Percentiles rank a stretch among this genome's conserved stretches.
These are phyloP conservation scores for Limnephilus auricula DNA, from an alignment of 2,888 invertebrate species.

Conservation along the genomic window DNA sequence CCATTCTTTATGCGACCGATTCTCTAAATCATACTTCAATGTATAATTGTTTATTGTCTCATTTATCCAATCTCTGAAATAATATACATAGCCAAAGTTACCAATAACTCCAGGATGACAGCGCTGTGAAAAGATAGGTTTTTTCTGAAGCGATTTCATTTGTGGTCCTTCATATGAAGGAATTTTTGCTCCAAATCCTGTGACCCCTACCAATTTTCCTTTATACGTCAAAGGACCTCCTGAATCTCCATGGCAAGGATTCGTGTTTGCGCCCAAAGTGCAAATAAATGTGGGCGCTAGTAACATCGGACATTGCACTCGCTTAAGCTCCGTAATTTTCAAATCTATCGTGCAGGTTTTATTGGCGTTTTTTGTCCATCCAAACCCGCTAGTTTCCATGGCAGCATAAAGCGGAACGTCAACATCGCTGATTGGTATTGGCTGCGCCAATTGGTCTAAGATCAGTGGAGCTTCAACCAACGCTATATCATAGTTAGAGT, in stretches of 20 bases:
- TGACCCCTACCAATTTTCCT: constrained; percentile 36
- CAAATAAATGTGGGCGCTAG: constrained; percentile 32
- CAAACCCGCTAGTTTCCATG: constrained; percentile 23
- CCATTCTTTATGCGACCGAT: constrained; percentile 24
- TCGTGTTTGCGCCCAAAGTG: constrained; percentile 5
- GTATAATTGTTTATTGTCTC: constrained; percentile 9
- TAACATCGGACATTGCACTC: not conserved
- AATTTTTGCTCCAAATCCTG: constrained; percentile 27
- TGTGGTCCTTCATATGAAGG: not conserved
- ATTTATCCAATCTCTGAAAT: constrained; percentile 40
- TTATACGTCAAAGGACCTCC: constrained; percentile 39
- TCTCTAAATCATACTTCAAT: constrained; percentile 33
- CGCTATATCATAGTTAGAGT: not conserved
- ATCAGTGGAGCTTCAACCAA: constrained; percentile 38
- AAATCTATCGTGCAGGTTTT: constrained; percentile 29
- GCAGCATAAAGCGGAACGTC: not conserved
- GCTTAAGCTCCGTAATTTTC: not conserved
- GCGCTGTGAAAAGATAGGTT: not conserved
- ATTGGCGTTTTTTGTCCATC: constrained; percentile 17
- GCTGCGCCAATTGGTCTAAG: constrained; percentile 6
- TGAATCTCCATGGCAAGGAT: constrained; percentile 43
- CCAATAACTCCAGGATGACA: constrained; percentile 17
- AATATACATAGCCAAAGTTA: not conserved
- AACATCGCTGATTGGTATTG: constrained; percentile 4
- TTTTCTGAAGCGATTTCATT: not conserved